A percentile compares a stretch with the other conserved stretches of the same genome.
These are phyloP conservation scores for Escarpia spicata DNA, from an alignment of 2,888 invertebrate genomes.

Conservation along the genomic window DNA sequence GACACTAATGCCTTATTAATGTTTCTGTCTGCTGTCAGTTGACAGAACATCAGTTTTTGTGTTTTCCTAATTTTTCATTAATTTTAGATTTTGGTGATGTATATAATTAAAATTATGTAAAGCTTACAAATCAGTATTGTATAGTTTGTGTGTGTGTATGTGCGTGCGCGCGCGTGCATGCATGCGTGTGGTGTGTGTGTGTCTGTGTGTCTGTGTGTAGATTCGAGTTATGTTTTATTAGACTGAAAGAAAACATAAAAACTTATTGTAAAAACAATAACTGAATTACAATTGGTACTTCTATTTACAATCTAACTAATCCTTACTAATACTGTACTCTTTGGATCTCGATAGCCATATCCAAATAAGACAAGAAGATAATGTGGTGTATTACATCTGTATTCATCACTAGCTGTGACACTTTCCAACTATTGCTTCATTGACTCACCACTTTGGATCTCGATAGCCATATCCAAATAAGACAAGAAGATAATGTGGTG, in stretches of 20 bases:
- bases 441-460: slow-evolving; percentile 32
- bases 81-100: not conserved
- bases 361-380: not conserved
- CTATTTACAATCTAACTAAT: not conserved
- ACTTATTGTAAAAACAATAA: not conserved
- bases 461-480: not conserved
- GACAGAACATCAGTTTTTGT: not conserved
- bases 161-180: no score
- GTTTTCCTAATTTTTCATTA: not conserved
- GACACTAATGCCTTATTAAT: not conserved
- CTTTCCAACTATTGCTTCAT: not conserved
- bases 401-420: not conserved
- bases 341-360: not conserved
- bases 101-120: not conserved
- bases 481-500: not conserved
- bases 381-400: not conserved
- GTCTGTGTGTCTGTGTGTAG: no score
- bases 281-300: not conserved
- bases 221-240: not conserved
- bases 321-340: not conserved
- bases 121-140: not conserved
- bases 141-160: no score
- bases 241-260: not conserved
- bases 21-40: not conserved
- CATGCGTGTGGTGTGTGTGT: no score